These are phyloP conservation scores for Agriotes lineatus DNA, from an alignment of 2,888 invertebrate genomes.

Conservation along the genomic window DNA sequence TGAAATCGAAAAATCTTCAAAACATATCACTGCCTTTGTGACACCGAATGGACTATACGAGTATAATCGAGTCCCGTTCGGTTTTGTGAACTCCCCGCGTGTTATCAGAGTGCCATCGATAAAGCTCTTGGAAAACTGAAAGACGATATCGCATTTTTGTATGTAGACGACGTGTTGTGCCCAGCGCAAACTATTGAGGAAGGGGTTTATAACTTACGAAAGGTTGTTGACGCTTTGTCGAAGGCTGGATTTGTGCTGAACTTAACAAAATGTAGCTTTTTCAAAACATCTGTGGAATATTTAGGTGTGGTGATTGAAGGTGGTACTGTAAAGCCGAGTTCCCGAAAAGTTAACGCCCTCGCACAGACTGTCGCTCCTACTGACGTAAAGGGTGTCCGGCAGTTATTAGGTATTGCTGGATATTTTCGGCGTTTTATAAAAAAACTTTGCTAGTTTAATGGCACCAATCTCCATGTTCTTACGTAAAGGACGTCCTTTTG, in stretches of 20 bases:
- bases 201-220: conserved; percentile 39
- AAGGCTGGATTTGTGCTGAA: conserved; percentile 42
- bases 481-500: conserved; percentile 29
- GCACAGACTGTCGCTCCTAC: conserved; percentile 34
- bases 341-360: conserved; percentile 45
- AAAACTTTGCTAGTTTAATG: background rate
- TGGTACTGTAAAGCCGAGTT: conserved; percentile 41
- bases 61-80: conserved; percentile 48
- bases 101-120: conserved; percentile 47
- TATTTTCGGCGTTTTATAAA: background rate
- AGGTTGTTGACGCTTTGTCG: conserved; percentile 45
- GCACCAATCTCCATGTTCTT: background rate
- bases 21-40: conserved; percentile 44
- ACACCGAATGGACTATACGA: conserved; percentile 46
- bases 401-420: conserved; percentile 1
- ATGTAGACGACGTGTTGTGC: conserved; percentile 46
- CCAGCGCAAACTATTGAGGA: conserved; percentile 43
- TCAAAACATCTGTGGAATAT: conserved; percentile 46
- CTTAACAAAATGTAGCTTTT: conserved; percentile 46
- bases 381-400: conserved; percentile 46
- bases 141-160: conserved; percentile 40
- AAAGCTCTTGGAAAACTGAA: conserved; percentile 47
- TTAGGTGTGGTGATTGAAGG: conserved; percentile 43
- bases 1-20: conserved; percentile 44
- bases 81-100: conserved; percentile 44